Base-by-base conservation (phyloP, 2,888 invertebrate species). In the Lysandra bellargus region DNA sequence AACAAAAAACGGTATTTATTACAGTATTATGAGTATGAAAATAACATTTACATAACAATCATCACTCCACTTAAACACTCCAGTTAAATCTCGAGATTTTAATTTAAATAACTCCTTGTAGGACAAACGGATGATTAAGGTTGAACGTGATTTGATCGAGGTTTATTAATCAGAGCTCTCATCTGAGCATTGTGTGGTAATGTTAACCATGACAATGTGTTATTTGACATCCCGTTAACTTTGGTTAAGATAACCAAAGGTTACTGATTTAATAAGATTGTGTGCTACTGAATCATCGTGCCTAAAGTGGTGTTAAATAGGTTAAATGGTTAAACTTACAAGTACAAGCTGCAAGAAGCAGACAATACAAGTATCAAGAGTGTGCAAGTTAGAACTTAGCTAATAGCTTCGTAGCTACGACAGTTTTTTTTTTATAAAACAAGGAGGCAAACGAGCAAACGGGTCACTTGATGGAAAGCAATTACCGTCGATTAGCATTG, bases 201-300 rank as follows among this genome's bases (percentile, higher is more conserved):
- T 69, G 14, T 33, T 30, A 9, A 33, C 69, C 33, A 37, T 69
- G 69, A 69, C 69, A 69, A 69, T 37, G 69, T 69, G 33, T 69
- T 69, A 69, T 69, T 69, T 69, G 30, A 64, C 64, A 14, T 69
- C 4, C 69, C 33, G 33, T 37, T 69, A 69, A 69, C 2, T 3
- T 37, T 12, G 17, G 69, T 69, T 69, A 37, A 69, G 69, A 69
- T 69, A 69, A 69, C 69, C 33, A 69, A 69, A 69, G 69, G 69
- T 69, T 69, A 69, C 69, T 17, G 33, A 37, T 69, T 64, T 64
- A 64, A 37, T 33, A 30, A 30, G 69, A 69, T 69, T 14, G 69
- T 69, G 2, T 37, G 69, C 69, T 69, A 69, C 69, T 69, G 69
- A 33, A 12, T 69, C 69, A 33, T 33, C 4, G 14, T 4, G 14